Evolutionary conservation across 2,888 invertebrate genomes (phyloP), one percentile per base, ranked within the genome.

Genomic region (Hirtodrosophila duncani): DNA sequence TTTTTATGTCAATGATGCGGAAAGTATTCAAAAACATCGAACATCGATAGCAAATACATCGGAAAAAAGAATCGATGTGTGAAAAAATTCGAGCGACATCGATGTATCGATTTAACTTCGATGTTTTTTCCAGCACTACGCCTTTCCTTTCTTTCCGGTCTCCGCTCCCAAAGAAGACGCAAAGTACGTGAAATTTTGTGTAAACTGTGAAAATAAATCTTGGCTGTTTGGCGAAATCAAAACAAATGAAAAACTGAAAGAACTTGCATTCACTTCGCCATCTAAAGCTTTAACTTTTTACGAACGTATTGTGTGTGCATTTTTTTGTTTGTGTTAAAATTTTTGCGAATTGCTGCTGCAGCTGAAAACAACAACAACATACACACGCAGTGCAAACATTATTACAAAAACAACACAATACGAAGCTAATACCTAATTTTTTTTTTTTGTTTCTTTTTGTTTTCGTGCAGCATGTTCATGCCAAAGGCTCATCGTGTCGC

Each of bases 401-500:
- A n/a, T n/a, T n/a, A n/a, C n/a, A 49, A 27, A 53, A 67, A 38
- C 45, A 57, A 37, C 55, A 50, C 46, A 57, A 53, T 45, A 9
- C 10, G 10, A 31, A 43, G 42, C 46, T 63, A 63, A 74, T 46
- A 43, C 9, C 41, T 5, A n/a, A n/a, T n/a, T n/a, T n/a, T 38
- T 50, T 48, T 51, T 53, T 56, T 56, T 37, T 20, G 38, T 38
- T 14, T 8, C 30, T 43, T 29, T 53, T 51, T 56, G 57, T 58
- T 70, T 51, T 60, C 51, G 87, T 88, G 86, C 88, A 97, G 94
- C 88, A 99, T 99, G 99, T 97, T 99, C 96, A 99, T 99, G 97
- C 98, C 99, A 84, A 99, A 98, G 91, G 95, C 96, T 90, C 97
- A 98, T 88, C 93, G 98, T 85, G 94, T 96, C 77, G 90, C 95